These are phyloP conservation scores for Rhinella marina DNA, from an alignment of 2,797 vertebrate genomes.

Conservation along the genomic window DNA sequence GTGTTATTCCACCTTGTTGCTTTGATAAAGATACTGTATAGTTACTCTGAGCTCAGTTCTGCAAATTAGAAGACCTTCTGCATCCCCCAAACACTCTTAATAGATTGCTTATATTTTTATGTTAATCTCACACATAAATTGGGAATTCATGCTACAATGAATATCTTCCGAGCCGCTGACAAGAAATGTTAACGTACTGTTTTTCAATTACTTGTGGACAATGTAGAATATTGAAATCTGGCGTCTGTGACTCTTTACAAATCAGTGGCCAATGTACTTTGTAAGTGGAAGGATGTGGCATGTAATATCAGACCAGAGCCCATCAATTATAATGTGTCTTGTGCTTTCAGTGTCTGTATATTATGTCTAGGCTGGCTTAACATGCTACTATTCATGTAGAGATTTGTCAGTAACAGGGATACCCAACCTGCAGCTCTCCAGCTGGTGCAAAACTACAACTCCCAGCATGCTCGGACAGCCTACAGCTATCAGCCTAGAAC, in stretches of 20 bases:
- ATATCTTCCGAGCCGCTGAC: constrained; percentile 8
- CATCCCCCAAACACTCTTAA: neutral
- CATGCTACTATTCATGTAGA: no score
- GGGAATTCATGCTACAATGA: constrained; percentile 26
- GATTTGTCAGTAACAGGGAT: no score
- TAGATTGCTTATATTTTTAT: constrained; percentile 17
- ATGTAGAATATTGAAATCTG: constrained; percentile 47
- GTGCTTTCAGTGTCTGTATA: neutral
- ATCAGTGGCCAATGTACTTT: constrained; percentile 38
- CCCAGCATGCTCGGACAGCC: no score
- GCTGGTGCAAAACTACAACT: no score
- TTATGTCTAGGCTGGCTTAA: neutral
- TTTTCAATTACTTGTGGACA: constrained; percentile 49
- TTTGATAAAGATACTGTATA: neutral
- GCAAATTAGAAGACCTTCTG: neutral
- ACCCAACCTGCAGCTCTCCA: no score
- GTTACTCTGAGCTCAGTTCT: constrained; percentile 1
- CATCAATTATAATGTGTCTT: constrained; percentile 14
- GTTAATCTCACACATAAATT: constrained; percentile 2
- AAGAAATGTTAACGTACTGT: constrained; percentile 47
- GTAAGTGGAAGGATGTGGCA: constrained; percentile 22
- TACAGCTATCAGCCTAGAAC: no score
- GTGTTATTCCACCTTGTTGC: neutral
- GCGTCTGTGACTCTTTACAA: constrained; percentile 35
- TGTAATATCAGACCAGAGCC: constrained; percentile 20